A percentile compares a stretch with the other conserved stretches of the same genome.
Conservation (phyloP, 2,888 invertebrate species). For the Operophtera brumata region DNA sequence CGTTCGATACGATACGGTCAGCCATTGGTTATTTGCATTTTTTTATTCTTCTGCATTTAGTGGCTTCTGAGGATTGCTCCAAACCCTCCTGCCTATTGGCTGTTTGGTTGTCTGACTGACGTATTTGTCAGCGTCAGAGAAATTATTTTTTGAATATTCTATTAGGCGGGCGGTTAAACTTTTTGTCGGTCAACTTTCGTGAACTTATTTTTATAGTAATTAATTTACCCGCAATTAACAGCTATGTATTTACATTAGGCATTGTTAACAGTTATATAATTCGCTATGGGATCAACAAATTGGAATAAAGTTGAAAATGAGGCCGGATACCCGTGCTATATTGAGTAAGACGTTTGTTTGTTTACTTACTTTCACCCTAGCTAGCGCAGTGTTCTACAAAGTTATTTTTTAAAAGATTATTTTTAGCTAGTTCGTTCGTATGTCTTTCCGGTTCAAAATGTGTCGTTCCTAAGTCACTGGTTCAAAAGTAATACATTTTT, state of each 20-base stretch:
- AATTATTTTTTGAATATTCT: conserved; percentile 47
- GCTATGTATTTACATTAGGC: background rate
- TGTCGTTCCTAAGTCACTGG: too few species aligned
- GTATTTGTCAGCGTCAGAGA: background rate
- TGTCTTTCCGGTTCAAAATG: too few species aligned
- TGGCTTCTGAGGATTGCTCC: too few species aligned
- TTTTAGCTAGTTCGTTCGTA: too few species aligned
- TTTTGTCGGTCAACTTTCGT: conserved; percentile 7
- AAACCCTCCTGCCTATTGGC: background rate
- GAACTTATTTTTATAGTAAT: background rate
- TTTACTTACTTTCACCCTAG: conserved; percentile 50
- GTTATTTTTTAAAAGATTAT: too few species aligned
- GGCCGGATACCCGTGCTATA: conserved; percentile 81
- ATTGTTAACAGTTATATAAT: background rate
- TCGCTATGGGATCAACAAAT: conserved; percentile 51
- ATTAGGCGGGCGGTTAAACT: conserved; percentile 52
- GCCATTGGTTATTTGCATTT: too few species aligned
- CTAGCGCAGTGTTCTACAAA: background rate
- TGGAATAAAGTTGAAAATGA: conserved; percentile 83
- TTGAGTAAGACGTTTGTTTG: conserved; percentile 66
- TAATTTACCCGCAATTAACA: background rate
- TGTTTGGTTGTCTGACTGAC: too few species aligned
- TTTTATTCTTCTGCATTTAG: too few species aligned
- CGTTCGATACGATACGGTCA: too few species aligned
- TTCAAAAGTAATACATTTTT: too few species aligned